Base-by-base conservation (phyloP, 2,113 vertebrate genomes). In the Pseudorhombus dupliciocellatus region DNA sequence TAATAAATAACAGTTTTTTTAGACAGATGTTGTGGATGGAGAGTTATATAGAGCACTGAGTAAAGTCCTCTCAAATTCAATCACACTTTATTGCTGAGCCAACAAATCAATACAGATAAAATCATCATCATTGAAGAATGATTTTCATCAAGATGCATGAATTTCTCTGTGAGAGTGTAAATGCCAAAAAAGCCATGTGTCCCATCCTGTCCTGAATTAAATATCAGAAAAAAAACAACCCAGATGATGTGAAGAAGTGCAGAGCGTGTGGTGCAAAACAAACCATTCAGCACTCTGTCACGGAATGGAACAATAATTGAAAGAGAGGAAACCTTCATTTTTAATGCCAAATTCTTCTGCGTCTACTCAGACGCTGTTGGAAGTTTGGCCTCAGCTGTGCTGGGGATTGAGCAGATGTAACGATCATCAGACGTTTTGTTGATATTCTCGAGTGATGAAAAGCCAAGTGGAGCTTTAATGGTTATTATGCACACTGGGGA, bases 301-400 rank as follows among this genome's bases (percentile, higher is more conserved):
- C 2, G 2, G 31, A 34, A 34, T 11, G 3, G 4, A 42, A 15
- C 5, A 42, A 14, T 5, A 16, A 44, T 44, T n/a, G 46, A 48
- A 48, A 18, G 18, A 48, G 20, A 48, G 18, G 20, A 48, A 48
- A n/a, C 18, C 46, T 48, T 20, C 16, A n/a, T 7, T 48, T 7
- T n/a, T 9, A 20, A 20, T 51, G n/a, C 46, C 18, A 50, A 15
- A 21, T 4, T 22, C 3, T 22, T 21, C 50, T 48, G 24, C 54
- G 66, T 57, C 24, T 66, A 73, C 70, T 69, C n/a, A 28, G 63
- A 31, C 31, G 28, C 50, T 57, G 2, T 67, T 67, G 15, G 21
- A 52, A 54, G 16, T 73, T 58, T 54, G 12, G 37, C 46, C 26
- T 72, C 37, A 54, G 59, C 15, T 30, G 42, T 65, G 46, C 44